A percentile compares a stretch with the other conserved stretches of the same genome.
Evolutionary conservation across 2,797 vertebrate genomes (phyloP).

Genomic region (Microctenopoma lineatum): DNA sequence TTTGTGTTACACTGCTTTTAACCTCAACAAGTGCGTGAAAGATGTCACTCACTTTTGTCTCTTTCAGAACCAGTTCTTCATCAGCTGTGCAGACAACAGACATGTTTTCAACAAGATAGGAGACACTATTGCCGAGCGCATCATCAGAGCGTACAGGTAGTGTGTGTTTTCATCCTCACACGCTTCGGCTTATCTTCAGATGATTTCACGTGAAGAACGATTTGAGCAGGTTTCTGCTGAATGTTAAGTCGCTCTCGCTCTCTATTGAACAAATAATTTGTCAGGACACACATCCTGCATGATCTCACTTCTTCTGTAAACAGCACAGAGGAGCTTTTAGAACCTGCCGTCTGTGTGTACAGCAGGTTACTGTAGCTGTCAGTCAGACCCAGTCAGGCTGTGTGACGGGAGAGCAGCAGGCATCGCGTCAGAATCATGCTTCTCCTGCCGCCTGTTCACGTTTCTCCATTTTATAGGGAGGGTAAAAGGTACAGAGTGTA

Average conservation of each 20-base stretch:
- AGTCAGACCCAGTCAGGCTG: no score
- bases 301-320: neutral
- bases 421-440: no score
- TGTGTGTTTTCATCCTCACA: no score
- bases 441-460: no score
- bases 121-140: slow-evolving; percentile 90
- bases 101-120: slow-evolving; percentile 95
- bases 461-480: slow-evolving; percentile 78
- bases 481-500: slow-evolving; percentile 90
- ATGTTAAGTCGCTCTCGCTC: slow-evolving; percentile 1
- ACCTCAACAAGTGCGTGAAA: no score
- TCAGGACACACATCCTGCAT: slow-evolving; percentile 18
- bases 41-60: slow-evolving; percentile 13
- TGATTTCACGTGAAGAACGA: neutral
- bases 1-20: no score
- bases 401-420: no score
- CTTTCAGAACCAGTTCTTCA: slow-evolving; percentile 96
- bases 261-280: neutral
- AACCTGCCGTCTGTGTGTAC: no score
- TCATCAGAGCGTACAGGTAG: slow-evolving; percentile 89
- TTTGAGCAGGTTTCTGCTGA: slow-evolving; percentile 9
- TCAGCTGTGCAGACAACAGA: slow-evolving; percentile 94
- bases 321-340: neutral
- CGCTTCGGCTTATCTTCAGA: neutral
- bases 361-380: no score